These are phyloP conservation scores for Leptodactylus fuscus DNA, from an alignment of 2,113 vertebrate species.

Conservation along the genomic window DNA sequence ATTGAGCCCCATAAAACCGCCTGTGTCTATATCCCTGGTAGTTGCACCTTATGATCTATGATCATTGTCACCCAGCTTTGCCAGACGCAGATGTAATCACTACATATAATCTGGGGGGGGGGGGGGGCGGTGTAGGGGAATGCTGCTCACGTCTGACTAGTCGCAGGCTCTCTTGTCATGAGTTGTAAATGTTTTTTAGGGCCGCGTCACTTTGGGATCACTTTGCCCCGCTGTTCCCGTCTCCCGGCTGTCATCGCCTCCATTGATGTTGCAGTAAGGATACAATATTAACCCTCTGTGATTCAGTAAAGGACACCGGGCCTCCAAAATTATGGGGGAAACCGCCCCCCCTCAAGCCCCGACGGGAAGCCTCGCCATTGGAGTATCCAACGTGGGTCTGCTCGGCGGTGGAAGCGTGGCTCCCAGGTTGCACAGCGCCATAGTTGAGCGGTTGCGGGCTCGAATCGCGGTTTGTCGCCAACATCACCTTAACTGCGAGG, in stretches of 20 bases:
- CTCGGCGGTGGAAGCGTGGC: conserved; percentile 77
- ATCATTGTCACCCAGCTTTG: background rate
- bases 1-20: no score
- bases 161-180: background rate
- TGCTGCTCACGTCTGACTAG: background rate
- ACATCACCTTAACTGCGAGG: conserved; percentile 93
- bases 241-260: conserved; percentile 35
- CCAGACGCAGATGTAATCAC: background rate
- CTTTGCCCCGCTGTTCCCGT: conserved; percentile 1
- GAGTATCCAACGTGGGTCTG: conserved; percentile 75
- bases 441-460: conserved; percentile 92
- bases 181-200: background rate
- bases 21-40: background rate
- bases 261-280: conserved; percentile 67
- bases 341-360: conserved; percentile 87
- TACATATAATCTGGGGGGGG: background rate
- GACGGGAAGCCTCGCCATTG: conserved; percentile 78
- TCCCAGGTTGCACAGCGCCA: conserved; percentile 89
- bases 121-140: background rate
- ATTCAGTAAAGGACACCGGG: conserved; percentile 14
- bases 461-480: conserved; percentile 91
- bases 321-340: conserved; percentile 81
- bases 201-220: conserved; percentile 53
- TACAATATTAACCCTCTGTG: conserved; percentile 33
- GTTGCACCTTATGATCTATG: background rate